Evolutionary conservation across 2,113 vertebrate species (phyloP).

Genomic region (Eubucco bourcierii): DNA sequence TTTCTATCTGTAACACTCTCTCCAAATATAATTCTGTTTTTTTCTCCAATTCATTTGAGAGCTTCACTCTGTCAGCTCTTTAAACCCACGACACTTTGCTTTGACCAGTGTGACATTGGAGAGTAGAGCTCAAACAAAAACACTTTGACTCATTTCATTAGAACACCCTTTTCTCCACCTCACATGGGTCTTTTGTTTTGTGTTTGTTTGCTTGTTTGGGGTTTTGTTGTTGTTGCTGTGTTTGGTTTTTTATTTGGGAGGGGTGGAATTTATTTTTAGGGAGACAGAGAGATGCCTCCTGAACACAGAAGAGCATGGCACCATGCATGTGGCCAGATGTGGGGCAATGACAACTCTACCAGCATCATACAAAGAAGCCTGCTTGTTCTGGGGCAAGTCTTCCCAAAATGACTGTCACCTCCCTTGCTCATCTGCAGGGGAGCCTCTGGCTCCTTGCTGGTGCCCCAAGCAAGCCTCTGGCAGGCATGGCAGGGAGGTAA

Average conservation of each 20-base stretch:
- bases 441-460: neutral
- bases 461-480: neutral
- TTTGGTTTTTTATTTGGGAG: neutral
- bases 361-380: neutral
- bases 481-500: neutral
- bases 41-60: too few species aligned
- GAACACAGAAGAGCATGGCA: accelerated
- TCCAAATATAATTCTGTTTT: too few species aligned
- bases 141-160: neutral
- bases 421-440: accelerated
- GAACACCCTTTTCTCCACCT: neutral
- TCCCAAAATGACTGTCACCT: neutral
- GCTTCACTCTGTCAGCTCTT: too few species aligned
- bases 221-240: neutral
- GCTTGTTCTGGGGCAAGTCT: neutral
- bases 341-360: accelerated
- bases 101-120: neutral
- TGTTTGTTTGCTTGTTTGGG: too few species aligned
- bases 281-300: neutral
- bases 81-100: accelerated
- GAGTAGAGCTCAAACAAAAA: neutral
- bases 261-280: neutral
- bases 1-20: too few species aligned
- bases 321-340: accelerated
- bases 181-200: neutral